Percentiles rank a stretch among this genome's conserved stretches.
phyloP scores from a whole-genome alignment of 30 jellyfish, hydroid and myxozoan species.

The Turritopsis rubra region DNA sequence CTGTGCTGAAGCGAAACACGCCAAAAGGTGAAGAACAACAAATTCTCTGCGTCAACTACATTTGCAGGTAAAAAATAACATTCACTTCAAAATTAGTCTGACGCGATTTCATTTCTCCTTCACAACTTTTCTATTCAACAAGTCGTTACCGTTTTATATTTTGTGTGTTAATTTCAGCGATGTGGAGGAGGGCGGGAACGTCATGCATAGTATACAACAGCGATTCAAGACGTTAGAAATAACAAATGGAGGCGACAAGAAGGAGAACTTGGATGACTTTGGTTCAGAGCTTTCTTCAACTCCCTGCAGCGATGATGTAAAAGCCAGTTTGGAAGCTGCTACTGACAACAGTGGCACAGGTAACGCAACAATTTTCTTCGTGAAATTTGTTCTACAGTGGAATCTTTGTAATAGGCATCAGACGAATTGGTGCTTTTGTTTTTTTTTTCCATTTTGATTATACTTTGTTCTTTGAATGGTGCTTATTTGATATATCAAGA shows the following conservation, averaged over 20 bases:
- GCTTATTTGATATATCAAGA: too few relatives aligned
- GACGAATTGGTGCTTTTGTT: too few relatives aligned
- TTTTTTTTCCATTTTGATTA: too few relatives aligned
- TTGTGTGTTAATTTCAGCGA: slow-evolving; percentile 23
- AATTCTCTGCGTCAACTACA: slow-evolving; percentile 46
- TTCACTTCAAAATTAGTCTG: not conserved
- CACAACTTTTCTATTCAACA: not conserved
- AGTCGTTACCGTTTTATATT: not conserved
- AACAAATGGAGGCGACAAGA: not conserved
- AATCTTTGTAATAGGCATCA: too few relatives aligned
- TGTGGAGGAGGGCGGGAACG: slow-evolving; percentile 39
- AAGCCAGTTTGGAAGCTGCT: not conserved
- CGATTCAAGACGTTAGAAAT: slow-evolving; percentile 7
- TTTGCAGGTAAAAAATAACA: slow-evolving; percentile 23
- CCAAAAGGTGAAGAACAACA: slow-evolving; percentile 40
- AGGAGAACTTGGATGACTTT: slow-evolving; percentile 7
- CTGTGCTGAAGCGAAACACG: slow-evolving; percentile 24
- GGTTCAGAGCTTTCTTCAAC: slow-evolving; percentile 9
- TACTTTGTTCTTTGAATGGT: too few relatives aligned
- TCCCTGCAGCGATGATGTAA: not conserved
- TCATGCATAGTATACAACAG: slow-evolving; percentile 39
- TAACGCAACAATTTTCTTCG: not conserved
- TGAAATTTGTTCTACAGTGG: too few relatives aligned
- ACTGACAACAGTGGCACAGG: not conserved
- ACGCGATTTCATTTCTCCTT: not conserved